Evolutionary conservation across 37 sponge, comb jelly and placozoan species (phyloP), one percentile per base, ranked within the genome.

Genomic region (Chondrilla cf. caribensis): DNA sequence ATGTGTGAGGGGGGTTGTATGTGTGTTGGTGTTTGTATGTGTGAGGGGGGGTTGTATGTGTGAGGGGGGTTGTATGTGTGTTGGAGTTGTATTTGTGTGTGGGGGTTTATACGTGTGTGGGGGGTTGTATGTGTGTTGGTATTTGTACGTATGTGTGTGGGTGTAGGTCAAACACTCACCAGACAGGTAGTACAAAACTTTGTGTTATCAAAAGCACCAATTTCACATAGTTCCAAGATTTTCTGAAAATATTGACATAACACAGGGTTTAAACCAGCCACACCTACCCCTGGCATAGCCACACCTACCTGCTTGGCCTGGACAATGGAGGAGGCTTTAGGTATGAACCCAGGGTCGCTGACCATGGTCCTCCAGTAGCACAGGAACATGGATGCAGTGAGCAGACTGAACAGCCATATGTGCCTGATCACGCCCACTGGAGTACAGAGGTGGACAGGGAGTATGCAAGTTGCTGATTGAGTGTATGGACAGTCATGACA

Each of bases 161-260:
- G 38, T 38, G 72, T 31, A 37, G 35, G 22, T 37, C 37, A 7
- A 22, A 19, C 38, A 59, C 90, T 80, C 38, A 94, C 91, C 38
- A 93, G 79, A 72, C 97, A 96, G 2, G 97, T 90, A 25, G 93
- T 77, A 38, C 97, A 96, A 84, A 93, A 96, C 54, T 78, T 77
- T 28, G 86, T 58, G 36, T 68, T 28, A 18, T 76, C 72, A 58
- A 90, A 90, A 39, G 65, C 42, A 0, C 93, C 93, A 38, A 44
- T 44, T 70, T 94, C 95, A 78, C 92, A 94, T 54, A 94, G 40
- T 57, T 84, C 81, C 26, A 78, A 29, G 14, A 92, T 81, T 29
- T 60, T 59, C 93, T 92, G 84, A 5, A 84, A 8, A 55, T n/a
- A n/a, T n/a, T n/a, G n/a, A n/a, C n/a, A n/a, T n/a, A n/a, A n/a